Evolutionary conservation across 2,113 vertebrate species (phyloP).

Genomic region (Eulacestoma nigropectus): DNA sequence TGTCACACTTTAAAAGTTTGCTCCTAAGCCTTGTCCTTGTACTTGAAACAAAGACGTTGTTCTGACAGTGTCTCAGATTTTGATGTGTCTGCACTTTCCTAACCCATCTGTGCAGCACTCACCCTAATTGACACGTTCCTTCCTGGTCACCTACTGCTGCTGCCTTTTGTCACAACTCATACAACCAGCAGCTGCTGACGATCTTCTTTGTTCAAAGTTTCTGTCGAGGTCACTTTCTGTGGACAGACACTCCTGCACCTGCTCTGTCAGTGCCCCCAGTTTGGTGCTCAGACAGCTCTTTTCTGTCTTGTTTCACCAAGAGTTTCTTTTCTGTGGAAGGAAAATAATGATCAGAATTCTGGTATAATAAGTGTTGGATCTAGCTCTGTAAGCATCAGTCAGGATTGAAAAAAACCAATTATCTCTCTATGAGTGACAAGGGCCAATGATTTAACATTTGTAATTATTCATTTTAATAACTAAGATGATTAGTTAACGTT

Average conservation of each 20-base stretch:
- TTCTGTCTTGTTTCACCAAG: not conserved
- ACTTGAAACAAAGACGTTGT: not conserved
- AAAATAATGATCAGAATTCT: not conserved
- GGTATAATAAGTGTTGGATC: not conserved
- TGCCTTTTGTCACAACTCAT: not conserved
- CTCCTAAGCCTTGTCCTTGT: not conserved
- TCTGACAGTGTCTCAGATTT: not conserved
- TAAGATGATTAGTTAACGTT: not conserved
- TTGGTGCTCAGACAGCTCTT: not conserved
- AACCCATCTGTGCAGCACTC: not conserved
- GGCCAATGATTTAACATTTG: not conserved
- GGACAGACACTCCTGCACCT: not conserved
- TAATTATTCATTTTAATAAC: conserved; percentile 57
- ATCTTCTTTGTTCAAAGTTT: not conserved
- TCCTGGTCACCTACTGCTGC: not conserved
- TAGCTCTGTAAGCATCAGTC: not conserved
- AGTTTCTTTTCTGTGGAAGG: not conserved
- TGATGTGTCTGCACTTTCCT: not conserved
- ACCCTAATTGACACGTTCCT: not conserved
- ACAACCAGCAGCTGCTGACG: not conserved
- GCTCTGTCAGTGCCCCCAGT: not conserved
- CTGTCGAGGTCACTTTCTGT: not conserved
- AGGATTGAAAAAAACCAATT: not conserved
- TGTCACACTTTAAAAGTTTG: not conserved
- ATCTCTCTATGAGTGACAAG: not conserved